Evolutionary conservation across 2,797 vertebrate genomes (phyloP).

Genomic region (Eremophila alpestris): DNA sequence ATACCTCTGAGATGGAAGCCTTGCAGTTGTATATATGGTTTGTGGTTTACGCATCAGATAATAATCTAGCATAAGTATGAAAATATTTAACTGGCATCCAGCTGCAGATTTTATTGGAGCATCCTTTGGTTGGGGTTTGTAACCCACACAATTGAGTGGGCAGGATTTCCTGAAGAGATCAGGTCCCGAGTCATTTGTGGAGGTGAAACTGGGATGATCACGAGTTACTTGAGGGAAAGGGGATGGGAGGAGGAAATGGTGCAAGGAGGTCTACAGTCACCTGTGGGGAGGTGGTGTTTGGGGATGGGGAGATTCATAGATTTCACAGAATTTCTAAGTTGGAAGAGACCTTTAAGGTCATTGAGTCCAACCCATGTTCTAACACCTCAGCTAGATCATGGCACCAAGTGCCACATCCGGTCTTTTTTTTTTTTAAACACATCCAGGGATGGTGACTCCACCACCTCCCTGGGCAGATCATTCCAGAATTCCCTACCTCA

Average conservation of each 20-base stretch:
- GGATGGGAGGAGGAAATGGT: background rate
- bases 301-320: background rate
- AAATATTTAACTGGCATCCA: slow-evolving; percentile 14
- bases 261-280: background rate
- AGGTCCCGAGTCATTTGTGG: background rate
- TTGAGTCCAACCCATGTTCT: too few relatives aligned
- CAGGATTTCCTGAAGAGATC: background rate
- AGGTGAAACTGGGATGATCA: background rate
- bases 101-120: slow-evolving; percentile 3
- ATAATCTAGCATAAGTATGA: background rate
- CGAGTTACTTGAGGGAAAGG: background rate
- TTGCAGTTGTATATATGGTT: background rate
- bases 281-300: background rate
- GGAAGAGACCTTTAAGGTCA: too few relatives aligned
- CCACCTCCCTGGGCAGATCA: too few relatives aligned
- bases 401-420: too few relatives aligned
- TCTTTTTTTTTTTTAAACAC: too few relatives aligned
- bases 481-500: background rate
- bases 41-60: slow-evolving; percentile 37
- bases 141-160: background rate
- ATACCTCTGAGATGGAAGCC: background rate
- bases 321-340: too few relatives aligned
- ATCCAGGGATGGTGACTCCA: too few relatives aligned
- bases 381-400: too few relatives aligned
- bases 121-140: slow-evolving; percentile 23